A percentile compares a stretch with the other conserved stretches of the same genome.
Conservation (phyloP, 2,888 invertebrate species). For the Aporophyla lueneburgensis region DNA sequence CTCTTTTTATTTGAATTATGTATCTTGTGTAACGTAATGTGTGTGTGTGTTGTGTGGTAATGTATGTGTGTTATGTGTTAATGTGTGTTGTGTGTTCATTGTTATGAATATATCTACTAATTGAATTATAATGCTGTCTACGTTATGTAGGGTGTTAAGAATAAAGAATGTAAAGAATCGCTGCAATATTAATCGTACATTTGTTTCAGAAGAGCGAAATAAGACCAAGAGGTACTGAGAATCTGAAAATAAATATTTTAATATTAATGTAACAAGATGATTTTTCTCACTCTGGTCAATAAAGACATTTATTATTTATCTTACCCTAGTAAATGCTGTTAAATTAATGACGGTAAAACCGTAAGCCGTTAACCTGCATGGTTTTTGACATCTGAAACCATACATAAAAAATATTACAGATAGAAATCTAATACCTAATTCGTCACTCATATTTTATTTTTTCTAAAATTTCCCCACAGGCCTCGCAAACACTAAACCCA, state of each 20-base stretch:
- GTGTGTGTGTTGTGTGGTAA: background rate
- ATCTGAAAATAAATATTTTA: conserved; percentile 74
- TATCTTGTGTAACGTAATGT: background rate
- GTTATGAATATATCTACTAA: background rate
- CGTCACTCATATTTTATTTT: background rate
- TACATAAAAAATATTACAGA: background rate
- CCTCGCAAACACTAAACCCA: background rate
- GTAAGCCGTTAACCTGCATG: conserved; percentile 77
- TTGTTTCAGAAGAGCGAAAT: conserved; percentile 77
- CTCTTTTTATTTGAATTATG: background rate
- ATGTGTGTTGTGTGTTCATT: background rate
- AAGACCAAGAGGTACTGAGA: conserved; percentile 80
- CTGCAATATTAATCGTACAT: conserved; percentile 63
- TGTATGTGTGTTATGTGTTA: background rate
- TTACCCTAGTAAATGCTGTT: conserved; percentile 75
- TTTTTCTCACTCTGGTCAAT: background rate
- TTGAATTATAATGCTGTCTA: background rate
- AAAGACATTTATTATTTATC: background rate
- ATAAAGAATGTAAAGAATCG: background rate
- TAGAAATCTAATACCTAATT: background rate
- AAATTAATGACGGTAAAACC: conserved; percentile 77
- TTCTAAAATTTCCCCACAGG: background rate
- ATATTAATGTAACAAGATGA: no score
- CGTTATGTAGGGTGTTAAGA: background rate
- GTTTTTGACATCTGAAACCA: conserved; percentile 75